Base-by-base conservation (phyloP, 1,140 invertebrate genomes). In the Eurosta solidaginis region DNA sequence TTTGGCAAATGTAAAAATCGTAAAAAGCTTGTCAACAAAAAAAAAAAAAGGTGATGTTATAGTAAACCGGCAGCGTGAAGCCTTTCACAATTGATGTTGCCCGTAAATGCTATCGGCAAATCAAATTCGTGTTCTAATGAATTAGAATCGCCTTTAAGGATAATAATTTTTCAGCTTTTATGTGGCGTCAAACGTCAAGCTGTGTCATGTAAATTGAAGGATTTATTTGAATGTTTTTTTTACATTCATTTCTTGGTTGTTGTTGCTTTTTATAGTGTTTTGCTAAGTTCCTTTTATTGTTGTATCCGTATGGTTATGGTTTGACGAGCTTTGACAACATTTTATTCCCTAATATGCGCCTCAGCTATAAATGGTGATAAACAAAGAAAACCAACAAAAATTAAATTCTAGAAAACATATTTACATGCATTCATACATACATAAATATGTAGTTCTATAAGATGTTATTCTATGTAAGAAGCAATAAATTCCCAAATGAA, bases 1-100 rank as follows among this genome's bases (percentile, higher is more conserved):
- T 84, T 85, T 85, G 85, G 84, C 85, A 83, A 68, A 82, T 47
- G 75, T 25, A 75, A 75, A 75, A 75, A 75, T 29, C 74, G 42
- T 47, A 75, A 75, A 45, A 75, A 75, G 47, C 74, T 75, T 25
- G 40, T n/a, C 17, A 20, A 33, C 59, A 68, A 68, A 40, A 68
- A 68, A 68, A 68, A n/a, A 17, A 68, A 68, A 47, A 68, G 59
- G 59, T 68, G 29, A 10, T 20, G 14, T 22, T 20, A 0, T 27
- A 9, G 9, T 14, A 25, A 40, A 14, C 33, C 6, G 25, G 14
- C 45, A 9, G 45, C 45, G 50, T 54, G 10, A 59, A n/a, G 29
- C 54, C 54, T 17, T 4, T 25, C 4, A 27, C 54, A 20, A n/a
- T 68, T 20, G 59, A 10, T 20, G 20, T 7, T 27, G 59, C 59